Evolutionary conservation across 2,888 invertebrate species (phyloP).

Genomic region (Tetheella fluctuosa): DNA sequence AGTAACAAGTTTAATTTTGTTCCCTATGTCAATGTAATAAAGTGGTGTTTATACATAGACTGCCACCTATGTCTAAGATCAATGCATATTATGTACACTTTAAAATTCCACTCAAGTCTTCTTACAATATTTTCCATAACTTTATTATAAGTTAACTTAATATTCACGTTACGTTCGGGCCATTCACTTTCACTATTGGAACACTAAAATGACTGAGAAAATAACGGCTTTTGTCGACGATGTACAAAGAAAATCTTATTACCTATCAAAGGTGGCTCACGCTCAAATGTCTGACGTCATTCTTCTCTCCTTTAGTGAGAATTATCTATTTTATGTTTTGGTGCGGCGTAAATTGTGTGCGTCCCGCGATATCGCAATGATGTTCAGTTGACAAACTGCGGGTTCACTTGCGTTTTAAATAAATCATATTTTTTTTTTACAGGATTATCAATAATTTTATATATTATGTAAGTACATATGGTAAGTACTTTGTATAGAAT

Average conservation of each 20-base stretch:
- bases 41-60: too few relatives aligned
- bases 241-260: constrained; percentile 2
- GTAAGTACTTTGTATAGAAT: too few relatives aligned
- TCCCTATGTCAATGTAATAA: too few relatives aligned
- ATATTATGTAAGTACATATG: too few relatives aligned
- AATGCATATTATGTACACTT: not conserved
- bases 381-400: not conserved
- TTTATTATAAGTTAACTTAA: constrained; percentile 3
- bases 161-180: not conserved
- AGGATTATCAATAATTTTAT: too few relatives aligned
- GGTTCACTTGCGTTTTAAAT: not conserved
- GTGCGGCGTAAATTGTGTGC: not conserved
- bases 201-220: constrained; percentile 4
- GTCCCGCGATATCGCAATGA: not conserved
- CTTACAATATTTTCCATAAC: constrained; percentile 4
- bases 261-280: constrained; percentile 6
- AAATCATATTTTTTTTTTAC: too few relatives aligned
- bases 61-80: not conserved
- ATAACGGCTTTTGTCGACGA: constrained; percentile 5
- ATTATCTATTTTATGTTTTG: not conserved
- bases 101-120: not conserved
- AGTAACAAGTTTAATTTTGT: too few relatives aligned
- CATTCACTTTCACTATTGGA: constrained; percentile 1
- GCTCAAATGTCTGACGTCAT: not conserved
- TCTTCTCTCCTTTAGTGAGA: not conserved